Conservation (phyloP, 1,140 invertebrate species). For the Pogonomyrmex barbatus region DNA sequence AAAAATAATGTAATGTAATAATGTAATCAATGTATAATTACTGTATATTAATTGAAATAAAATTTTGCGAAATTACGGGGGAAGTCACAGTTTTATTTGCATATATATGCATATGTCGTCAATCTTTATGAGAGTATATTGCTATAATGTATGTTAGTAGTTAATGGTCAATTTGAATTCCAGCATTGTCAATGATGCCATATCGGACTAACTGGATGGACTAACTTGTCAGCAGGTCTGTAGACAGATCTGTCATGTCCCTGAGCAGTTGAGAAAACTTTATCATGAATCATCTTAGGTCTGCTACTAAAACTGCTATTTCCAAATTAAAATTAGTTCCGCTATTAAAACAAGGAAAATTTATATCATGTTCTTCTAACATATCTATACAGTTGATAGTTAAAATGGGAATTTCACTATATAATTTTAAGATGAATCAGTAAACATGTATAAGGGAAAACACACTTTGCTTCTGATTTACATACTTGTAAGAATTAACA, state of each 20-base stretch:
- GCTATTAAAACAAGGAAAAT: slow-evolving; percentile 2
- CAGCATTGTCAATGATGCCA: slow-evolving; percentile 14
- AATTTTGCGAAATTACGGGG: neutral
- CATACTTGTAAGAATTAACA: neutral
- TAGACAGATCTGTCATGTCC: neutral
- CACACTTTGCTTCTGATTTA: neutral
- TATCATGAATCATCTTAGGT: neutral
- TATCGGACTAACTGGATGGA: neutral
- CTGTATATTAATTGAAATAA: neutral
- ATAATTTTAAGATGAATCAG: neutral
- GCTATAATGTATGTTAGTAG: slow-evolving; percentile 52
- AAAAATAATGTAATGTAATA: neutral
- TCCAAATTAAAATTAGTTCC: neutral
- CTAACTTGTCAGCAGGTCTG: slow-evolving; percentile 2
- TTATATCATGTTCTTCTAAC: neutral
- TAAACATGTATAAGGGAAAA: neutral
- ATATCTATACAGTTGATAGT: neutral
- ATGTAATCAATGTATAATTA: neutral
- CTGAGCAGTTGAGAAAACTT: neutral
- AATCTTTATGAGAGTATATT: slow-evolving; percentile 45
- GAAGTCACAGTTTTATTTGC: neutral
- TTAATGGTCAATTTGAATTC: slow-evolving; percentile 46
- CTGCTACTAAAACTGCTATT: neutral
- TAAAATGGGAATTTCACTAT: neutral
- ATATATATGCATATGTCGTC: neutral